phyloP scores from a whole-genome alignment of 2,113 vertebrate species.

The Sprattus sprattus region DNA sequence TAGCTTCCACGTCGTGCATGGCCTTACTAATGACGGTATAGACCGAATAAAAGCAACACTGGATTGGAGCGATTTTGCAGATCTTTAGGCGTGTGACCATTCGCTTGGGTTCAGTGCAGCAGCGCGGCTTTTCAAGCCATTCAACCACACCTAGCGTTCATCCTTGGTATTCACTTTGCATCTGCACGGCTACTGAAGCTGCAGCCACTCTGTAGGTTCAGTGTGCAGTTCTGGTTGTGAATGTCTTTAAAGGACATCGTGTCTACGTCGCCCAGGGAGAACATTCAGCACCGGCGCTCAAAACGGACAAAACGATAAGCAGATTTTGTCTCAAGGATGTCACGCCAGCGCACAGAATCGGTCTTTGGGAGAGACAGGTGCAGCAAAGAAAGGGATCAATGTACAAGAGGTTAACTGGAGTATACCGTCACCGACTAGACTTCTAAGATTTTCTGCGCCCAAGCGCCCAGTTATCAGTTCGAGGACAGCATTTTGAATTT shows the following conservation, averaged over 20 bases:
- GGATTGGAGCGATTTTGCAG: background rate
- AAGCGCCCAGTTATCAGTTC: background rate
- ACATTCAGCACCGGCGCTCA: background rate
- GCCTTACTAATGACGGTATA: background rate
- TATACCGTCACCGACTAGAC: slow-evolving; percentile 34
- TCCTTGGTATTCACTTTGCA: slow-evolving; percentile 16
- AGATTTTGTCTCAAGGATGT: slow-evolving; percentile 44
- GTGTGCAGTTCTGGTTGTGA: slow-evolving; percentile 14
- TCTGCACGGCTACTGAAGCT: background rate
- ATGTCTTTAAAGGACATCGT: slow-evolving; percentile 14
- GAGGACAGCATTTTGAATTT: slow-evolving; percentile 29
- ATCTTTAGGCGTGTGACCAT: background rate
- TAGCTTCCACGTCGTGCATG: background rate
- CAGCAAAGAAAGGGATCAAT: slow-evolving; percentile 39
- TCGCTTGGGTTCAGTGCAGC: slow-evolving; percentile 6
- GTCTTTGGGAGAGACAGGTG: slow-evolving; percentile 46
- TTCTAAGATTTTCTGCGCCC: slow-evolving; percentile 18
- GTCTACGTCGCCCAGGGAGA: background rate
- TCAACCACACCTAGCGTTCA: slow-evolving; percentile 15
- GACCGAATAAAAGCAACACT: background rate
- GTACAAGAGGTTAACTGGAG: slow-evolving; percentile 31
- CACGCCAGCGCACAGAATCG: slow-evolving; percentile 29
- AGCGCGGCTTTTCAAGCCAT: background rate
- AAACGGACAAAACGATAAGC: slow-evolving; percentile 6
- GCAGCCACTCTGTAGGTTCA: slow-evolving; percentile 2